Conservation (phyloP, 1,140 invertebrate genomes). For the Temnothorax longispinosus region DNA sequence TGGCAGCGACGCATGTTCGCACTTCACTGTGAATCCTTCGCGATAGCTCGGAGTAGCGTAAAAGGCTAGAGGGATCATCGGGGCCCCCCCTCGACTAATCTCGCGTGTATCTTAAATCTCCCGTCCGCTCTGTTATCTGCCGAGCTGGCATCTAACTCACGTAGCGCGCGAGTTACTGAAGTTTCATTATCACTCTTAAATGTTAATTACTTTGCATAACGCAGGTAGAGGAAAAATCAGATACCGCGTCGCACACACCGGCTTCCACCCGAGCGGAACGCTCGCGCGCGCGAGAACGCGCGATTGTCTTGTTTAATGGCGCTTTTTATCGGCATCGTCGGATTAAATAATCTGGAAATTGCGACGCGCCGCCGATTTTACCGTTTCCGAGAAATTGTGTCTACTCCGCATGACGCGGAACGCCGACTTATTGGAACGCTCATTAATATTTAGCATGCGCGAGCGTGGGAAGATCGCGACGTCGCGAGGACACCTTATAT, state of each 20-base stretch:
- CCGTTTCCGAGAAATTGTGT: not conserved
- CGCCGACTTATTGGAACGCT: not conserved
- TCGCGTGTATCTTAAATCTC: conserved; percentile 61
- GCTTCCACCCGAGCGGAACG: conserved; percentile 26
- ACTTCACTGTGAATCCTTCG: not conserved
- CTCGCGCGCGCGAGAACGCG: not conserved
- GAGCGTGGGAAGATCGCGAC: not conserved
- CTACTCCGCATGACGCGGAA: not conserved
- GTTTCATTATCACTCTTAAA: conserved; percentile 61
- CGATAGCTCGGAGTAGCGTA: conserved; percentile 32
- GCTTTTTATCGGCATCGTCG: conserved; percentile 27
- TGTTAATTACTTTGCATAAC: conserved; percentile 60
- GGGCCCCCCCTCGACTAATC: conserved; percentile 27
- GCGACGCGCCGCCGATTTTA: not conserved
- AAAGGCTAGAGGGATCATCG: conserved; percentile 33
- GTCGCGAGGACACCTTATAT: not conserved
- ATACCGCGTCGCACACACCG: conserved; percentile 36
- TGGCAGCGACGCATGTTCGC: conserved; percentile 28
- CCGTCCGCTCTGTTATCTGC: conserved; percentile 46
- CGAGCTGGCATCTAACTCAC: conserved; percentile 45
- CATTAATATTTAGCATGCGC: conserved; percentile 24
- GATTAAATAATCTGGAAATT: conserved; percentile 53
- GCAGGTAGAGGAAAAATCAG: conserved; percentile 50
- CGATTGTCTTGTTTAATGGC: conserved; percentile 37
- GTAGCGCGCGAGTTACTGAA: conserved; percentile 53